A percentile compares a stretch with the other conserved stretches of the same genome.
phyloP scores from a whole-genome alignment of 2,797 vertebrate genomes.

The Urosaurus nigricauda region DNA sequence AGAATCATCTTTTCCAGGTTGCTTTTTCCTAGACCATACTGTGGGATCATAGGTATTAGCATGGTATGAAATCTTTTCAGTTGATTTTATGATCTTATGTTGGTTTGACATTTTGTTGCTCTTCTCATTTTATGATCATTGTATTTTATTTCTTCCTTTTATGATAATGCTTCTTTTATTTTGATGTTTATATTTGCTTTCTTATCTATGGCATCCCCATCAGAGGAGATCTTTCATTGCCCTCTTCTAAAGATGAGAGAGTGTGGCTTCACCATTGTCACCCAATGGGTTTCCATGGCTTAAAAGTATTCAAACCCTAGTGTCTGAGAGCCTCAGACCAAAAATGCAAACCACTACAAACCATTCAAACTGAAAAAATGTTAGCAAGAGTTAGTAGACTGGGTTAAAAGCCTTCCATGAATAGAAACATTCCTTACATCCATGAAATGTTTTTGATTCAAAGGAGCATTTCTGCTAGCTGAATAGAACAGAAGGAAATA shows the following conservation, averaged over 20 bases:
- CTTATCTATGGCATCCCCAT: too few relatives aligned
- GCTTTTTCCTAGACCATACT: not conserved
- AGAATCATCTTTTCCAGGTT: not conserved
- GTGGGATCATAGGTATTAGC: not conserved
- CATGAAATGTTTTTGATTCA: not conserved
- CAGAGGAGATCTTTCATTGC: too few relatives aligned
- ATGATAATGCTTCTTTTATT: not conserved
- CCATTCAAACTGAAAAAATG: conserved; percentile 51
- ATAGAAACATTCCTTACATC: not conserved
- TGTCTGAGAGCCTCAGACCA: too few relatives aligned
- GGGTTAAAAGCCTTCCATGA: not conserved
- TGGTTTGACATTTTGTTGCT: not conserved
- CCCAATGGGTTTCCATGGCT: too few relatives aligned
- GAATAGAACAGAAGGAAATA: not conserved
- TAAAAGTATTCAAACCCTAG: too few relatives aligned
- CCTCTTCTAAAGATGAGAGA: too few relatives aligned
- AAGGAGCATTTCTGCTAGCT: not conserved
- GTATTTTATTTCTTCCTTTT: not conserved
- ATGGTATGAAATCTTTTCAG: not conserved
- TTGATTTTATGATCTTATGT: not conserved
- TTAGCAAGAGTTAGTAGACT: conserved; percentile 60
- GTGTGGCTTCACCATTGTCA: too few relatives aligned
- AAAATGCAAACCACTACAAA: not conserved
- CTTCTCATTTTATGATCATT: not conserved
- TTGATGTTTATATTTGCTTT: not conserved